Base-by-base conservation (phyloP, 2,888 invertebrate genomes). In the Apotomis betuletana region DNA sequence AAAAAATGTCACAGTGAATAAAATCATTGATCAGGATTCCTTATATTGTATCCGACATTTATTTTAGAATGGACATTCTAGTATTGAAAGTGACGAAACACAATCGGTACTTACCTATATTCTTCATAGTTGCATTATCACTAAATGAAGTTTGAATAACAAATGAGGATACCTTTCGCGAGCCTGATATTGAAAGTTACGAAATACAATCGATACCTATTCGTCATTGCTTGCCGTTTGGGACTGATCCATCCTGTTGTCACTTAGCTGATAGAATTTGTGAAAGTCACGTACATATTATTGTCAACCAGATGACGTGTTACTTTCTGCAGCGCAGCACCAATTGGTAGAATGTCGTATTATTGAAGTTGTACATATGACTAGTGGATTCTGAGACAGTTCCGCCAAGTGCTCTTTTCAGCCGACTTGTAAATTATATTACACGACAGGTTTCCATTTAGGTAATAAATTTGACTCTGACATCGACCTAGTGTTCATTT, bases 211-310 rank as follows among this genome's bases (percentile, higher is more conserved):
- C 38, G 38, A 13, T 15, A 51, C 49, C 49, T 51, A 36, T 51
- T 51, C 4, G 51, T n/a, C 8, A 51, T 9, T n/a, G n/a, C 12
- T 62, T 10, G 49, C 36, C 61, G n/a, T 27, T 3, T 6, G 49
- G 27, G 51, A 10, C 49, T 62, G 46, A 61, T 61, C 61, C 49
- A 61, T 61, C 51, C 12, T n/a, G 52, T 41, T 44, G 69, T 70
- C 70, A 70, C 64, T 70, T 64, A 70, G 64, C 58, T 36, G 58
- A 70, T 64, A 70, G 64, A 70, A 64, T 64, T 64, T 64, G 57
- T 69, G 70, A 64, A 59, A 70, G 70, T 70, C 70, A 70, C 70
- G 64, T 64, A n/a, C n/a, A 64, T 59, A 59, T 64, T 64, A 64
- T 70, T 64, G 63, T 64, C 64, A 64, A 44, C 69, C 38, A 52